phyloP scores from a whole-genome alignment of 2,113 vertebrate species.

The Platysteira castanea region DNA sequence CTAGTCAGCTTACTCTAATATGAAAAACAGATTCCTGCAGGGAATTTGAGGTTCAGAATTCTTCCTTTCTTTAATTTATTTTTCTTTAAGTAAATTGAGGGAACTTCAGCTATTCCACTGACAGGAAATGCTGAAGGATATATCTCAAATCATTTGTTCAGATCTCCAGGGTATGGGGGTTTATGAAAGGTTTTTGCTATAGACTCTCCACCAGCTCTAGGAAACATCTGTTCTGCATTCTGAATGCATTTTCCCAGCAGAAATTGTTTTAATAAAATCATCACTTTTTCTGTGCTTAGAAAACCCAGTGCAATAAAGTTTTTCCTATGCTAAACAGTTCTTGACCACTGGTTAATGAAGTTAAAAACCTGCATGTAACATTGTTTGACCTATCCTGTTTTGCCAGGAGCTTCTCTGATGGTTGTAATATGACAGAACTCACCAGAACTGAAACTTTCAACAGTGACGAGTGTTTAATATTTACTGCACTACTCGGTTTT shows the following conservation, averaged over 20 bases:
- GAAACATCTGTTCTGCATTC: conserved; percentile 52
- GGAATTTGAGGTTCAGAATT: conserved; percentile 12
- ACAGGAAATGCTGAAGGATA: conserved; percentile 52
- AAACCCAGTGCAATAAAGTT: neutral
- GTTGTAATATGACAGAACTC: neutral
- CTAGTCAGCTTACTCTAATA: conserved; percentile 28
- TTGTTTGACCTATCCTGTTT: neutral
- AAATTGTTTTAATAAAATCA: conserved; percentile 55
- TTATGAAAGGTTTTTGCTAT: conserved; percentile 22
- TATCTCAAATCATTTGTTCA: conserved; percentile 35
- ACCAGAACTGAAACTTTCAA: neutral
- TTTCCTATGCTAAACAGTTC: neutral
- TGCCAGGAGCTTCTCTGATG: neutral
- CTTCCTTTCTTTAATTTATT: conserved; percentile 42
- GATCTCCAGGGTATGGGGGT: neutral
- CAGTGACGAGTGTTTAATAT: neutral
- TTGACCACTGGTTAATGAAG: conserved; percentile 6
- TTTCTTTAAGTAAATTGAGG: conserved; percentile 34
- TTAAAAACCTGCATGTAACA: neutral
- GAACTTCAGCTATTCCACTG: conserved; percentile 9
- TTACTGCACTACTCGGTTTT: neutral
- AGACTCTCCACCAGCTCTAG: neutral
- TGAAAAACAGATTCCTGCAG: conserved; percentile 26
- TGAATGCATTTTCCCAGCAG: conserved; percentile 24
- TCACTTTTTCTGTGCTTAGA: conserved; percentile 34